A percentile compares a stretch with the other conserved stretches of the same genome.
Conservation (phyloP, 2,797 vertebrate genomes). For the Falco novaeseelandiae region DNA sequence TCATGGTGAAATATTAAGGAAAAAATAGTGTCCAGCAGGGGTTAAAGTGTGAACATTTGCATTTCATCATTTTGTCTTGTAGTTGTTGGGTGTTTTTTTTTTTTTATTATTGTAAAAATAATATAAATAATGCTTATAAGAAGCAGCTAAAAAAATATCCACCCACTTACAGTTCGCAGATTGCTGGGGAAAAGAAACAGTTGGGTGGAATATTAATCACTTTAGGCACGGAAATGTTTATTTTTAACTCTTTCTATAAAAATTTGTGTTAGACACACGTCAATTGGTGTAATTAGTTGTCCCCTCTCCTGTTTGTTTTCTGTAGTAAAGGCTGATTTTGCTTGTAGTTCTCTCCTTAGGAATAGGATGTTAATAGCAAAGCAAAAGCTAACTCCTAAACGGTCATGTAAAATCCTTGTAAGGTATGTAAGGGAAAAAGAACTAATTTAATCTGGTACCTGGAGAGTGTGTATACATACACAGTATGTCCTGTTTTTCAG, state of each 20-base stretch:
- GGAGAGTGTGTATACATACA: neutral
- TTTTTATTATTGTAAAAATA: slow-evolving; percentile 47
- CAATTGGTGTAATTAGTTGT: slow-evolving; percentile 31
- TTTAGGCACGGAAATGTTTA: slow-evolving; percentile 71
- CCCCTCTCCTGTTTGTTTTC: slow-evolving; percentile 19
- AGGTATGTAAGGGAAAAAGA: neutral
- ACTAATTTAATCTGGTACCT: neutral
- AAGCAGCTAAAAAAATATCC: slow-evolving; percentile 74
- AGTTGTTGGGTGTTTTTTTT: neutral
- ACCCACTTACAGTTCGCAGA: slow-evolving; percentile 74
- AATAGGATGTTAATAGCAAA: neutral
- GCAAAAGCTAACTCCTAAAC: neutral
- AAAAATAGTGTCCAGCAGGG: neutral
- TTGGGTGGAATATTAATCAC: slow-evolving; percentile 78
- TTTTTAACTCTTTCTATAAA: slow-evolving; percentile 74
- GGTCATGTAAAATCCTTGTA: neutral
- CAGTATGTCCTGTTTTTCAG: neutral
- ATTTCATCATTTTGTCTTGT: slow-evolving; percentile 28
- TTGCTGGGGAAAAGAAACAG: slow-evolving; percentile 70
- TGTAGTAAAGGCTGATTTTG: slow-evolving; percentile 32
- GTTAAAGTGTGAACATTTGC: neutral
- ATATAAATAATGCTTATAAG: slow-evolving; percentile 68
- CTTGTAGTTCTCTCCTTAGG: neutral
- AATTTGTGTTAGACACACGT: slow-evolving; percentile 36
- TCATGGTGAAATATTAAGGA: neutral